These are phyloP conservation scores for Copidosoma aretas DNA, from an alignment of 2,888 invertebrate species.

Conservation along the genomic window DNA sequence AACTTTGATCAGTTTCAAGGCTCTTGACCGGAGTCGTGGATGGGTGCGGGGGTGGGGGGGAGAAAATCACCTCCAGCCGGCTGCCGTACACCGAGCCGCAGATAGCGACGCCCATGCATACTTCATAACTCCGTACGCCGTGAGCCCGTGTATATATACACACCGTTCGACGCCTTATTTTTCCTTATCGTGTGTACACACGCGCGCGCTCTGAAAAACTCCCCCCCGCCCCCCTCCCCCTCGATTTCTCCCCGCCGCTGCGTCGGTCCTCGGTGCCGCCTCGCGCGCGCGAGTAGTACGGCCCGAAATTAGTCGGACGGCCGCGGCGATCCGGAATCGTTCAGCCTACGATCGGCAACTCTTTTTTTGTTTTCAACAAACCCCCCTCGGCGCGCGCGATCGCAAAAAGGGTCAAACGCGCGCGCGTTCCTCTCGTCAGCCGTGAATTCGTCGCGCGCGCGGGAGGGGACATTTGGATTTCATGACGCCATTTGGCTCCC, in stretches of 20 bases:
- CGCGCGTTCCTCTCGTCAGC: constrained; percentile 29
- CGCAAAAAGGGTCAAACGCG: constrained; percentile 33
- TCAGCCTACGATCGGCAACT: too few relatives aligned
- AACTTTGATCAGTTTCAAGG: constrained; percentile 54
- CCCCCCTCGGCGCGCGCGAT: constrained; percentile 11
- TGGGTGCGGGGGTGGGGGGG: background rate
- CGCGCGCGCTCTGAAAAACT: constrained; percentile 10
- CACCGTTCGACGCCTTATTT: background rate
- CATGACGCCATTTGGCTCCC: constrained; percentile 40
- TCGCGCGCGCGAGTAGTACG: background rate
- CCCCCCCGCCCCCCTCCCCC: constrained; percentile 13
- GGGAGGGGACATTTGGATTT: constrained; percentile 38
- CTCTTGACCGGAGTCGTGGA: constrained; percentile 2
- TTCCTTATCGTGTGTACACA: constrained; percentile 10
- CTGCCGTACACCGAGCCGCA: constrained; percentile 1
- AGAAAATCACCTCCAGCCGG: background rate
- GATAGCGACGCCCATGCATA: constrained; percentile 44
- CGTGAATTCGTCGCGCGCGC: constrained; percentile 30
- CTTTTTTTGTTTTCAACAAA: background rate
- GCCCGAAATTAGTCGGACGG: background rate
- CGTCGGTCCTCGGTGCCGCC: too few relatives aligned
- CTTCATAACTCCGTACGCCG: constrained; percentile 43
- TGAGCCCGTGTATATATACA: constrained; percentile 13
- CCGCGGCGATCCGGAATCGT: too few relatives aligned
- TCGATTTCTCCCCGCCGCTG: background rate